Percentiles rank a stretch among this genome's conserved stretches.
These are phyloP conservation scores for Euphydryas editha DNA, from an alignment of 2,888 invertebrate species.

Conservation along the genomic window DNA sequence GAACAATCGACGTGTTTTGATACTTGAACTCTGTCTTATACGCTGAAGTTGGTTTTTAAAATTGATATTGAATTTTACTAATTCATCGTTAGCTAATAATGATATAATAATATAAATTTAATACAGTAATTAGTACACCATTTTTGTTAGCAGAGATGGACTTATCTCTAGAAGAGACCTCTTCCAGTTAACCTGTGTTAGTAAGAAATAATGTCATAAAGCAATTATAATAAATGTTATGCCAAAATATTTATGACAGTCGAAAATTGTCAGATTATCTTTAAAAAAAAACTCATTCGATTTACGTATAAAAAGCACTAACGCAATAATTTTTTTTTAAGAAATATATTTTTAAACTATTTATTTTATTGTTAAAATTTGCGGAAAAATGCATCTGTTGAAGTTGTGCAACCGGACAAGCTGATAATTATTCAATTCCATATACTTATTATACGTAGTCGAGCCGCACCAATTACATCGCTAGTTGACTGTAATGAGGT, in stretches of 20 bases:
- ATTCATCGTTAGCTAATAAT: not conserved
- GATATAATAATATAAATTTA: too few species aligned
- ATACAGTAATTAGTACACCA: too few species aligned
- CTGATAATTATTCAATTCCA: constrained; percentile 54
- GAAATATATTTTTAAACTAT: not conserved
- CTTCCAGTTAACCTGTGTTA: too few species aligned
- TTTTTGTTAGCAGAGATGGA: too few species aligned
- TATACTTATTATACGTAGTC: constrained; percentile 53
- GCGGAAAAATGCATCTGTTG: constrained; percentile 10
- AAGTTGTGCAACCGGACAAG: constrained; percentile 45
- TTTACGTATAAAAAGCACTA: too few species aligned
- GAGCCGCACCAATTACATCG: constrained; percentile 68
- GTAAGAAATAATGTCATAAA: too few species aligned
- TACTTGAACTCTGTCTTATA: constrained; percentile 16
- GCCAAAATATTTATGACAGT: too few species aligned
- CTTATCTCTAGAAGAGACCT: too few species aligned
- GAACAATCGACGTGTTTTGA: constrained; percentile 25
- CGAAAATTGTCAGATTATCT: too few species aligned
- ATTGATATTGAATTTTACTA: not conserved
- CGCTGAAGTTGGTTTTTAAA: not conserved
- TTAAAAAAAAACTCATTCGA: too few species aligned
- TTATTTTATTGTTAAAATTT: not conserved
- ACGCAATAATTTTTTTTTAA: too few species aligned
- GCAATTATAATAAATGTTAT: too few species aligned
- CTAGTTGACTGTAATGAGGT: constrained; percentile 71